These are phyloP conservation scores for Lobophora halterata DNA, from an alignment of 2,888 invertebrate species.

Conservation along the genomic window DNA sequence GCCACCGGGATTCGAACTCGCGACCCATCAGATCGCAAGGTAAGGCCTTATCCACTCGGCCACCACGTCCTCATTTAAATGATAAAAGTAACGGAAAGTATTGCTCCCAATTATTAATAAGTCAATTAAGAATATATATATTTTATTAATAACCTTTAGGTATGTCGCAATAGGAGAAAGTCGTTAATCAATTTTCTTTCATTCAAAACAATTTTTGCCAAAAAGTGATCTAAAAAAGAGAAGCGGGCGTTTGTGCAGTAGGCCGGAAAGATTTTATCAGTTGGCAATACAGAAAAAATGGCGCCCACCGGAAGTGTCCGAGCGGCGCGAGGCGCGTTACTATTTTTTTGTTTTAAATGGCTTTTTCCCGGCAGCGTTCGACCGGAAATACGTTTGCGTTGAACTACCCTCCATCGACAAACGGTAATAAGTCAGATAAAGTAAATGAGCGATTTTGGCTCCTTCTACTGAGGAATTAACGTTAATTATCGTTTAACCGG, in stretches of 20 bases:
- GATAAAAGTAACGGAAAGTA: too few species aligned
- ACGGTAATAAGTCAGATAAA: slow-evolving; percentile 58
- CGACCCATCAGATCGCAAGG: too few species aligned
- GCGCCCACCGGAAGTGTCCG: slow-evolving; percentile 82
- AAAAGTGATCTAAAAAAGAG: slow-evolving; percentile 69
- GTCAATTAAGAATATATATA: too few species aligned
- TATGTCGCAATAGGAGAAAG: too few species aligned
- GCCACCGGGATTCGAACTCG: too few species aligned
- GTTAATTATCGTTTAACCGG: slow-evolving; percentile 45
- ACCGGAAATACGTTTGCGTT: slow-evolving; percentile 81
- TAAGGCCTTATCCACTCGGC: too few species aligned
- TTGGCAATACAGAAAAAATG: slow-evolving; percentile 81
- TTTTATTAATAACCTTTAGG: too few species aligned
- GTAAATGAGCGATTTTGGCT: slow-evolving; percentile 58
- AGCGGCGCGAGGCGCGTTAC: slow-evolving; percentile 77
- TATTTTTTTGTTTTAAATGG: slow-evolving; percentile 81
- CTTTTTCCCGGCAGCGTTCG: slow-evolving; percentile 79
- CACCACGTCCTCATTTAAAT: too few species aligned
- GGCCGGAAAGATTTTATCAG: slow-evolving; percentile 81
- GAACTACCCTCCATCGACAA: slow-evolving; percentile 64
- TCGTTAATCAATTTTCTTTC: slow-evolving; percentile 10
- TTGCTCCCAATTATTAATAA: too few species aligned
- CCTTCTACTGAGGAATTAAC: slow-evolving; percentile 49
- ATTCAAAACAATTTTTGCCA: slow-evolving; percentile 52
- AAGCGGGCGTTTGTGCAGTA: slow-evolving; percentile 74